Evolutionary conservation across 2,797 vertebrate species (phyloP), one percentile per base, ranked within the genome.

Genomic region (Helicolenus hilgendorfi): DNA sequence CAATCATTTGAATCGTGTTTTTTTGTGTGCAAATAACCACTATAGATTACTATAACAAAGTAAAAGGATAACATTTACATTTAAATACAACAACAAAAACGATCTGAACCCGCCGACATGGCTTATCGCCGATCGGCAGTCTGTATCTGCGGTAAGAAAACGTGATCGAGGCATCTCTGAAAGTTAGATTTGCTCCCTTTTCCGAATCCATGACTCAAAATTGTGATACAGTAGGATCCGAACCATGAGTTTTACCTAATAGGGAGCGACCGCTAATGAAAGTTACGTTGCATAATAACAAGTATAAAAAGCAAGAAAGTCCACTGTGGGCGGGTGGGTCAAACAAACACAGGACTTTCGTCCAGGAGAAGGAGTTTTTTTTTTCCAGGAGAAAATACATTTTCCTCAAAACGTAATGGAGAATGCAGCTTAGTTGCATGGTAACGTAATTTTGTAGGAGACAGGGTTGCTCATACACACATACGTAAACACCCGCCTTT

Each of bases 401-500:
- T 49, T 20, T 18, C 0, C 0, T 49, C 45, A n/a, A 49, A 49
- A 20, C 3, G 15, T 20, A 18, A 49, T 2, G 15, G 45, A 49
- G 45, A 49, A 49, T 49, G 45, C 45, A 49, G 45, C 18, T 49
- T 20, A 9, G 18, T 53, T 55, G n/a, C 8, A 55, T 55, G 53
- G 20, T 11, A 11, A 22, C 2, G 9, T 55, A n/a, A 55, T 11
- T 55, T 55, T 55, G 53, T n/a, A 55, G 20, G 53, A 55, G 20
- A n/a, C 53, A 22, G 10, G 53, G 53, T 55, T 55, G 53, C 53
- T 24, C 53, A 62, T 55, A 64, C 22, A 65, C 65, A 49, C 75
- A 45, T 59, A 75, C 64, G 68, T 59, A 29, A 77, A 78, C 55
- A 31, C 24, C 58, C 56, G 7, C 55, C 56, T 36, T 70, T 89